Evolutionary conservation across 92 coral and sea anemone species (phyloP).

Genomic region (Zoanthus solanderi): DNA sequence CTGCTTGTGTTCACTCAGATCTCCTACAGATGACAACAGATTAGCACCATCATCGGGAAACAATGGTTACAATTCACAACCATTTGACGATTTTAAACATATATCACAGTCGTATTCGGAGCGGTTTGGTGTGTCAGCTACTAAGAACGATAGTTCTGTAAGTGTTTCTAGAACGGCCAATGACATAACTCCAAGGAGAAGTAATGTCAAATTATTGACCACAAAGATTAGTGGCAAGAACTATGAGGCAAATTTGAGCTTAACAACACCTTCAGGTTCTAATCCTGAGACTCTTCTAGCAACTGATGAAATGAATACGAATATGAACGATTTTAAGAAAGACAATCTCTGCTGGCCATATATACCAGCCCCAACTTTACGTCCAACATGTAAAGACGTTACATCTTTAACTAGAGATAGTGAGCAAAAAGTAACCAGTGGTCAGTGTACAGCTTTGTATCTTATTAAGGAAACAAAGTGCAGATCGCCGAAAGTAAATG

Average conservation of each 20-base stretch:
- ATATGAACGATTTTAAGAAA: not conserved
- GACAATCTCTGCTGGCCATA: not conserved
- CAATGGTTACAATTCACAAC: not conserved
- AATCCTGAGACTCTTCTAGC: not conserved
- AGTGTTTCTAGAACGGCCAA: not conserved
- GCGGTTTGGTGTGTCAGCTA: not conserved
- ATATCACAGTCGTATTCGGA: not conserved
- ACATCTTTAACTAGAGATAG: not conserved
- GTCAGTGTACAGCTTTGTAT: not conserved
- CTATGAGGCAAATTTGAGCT: not conserved
- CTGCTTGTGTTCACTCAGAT: not conserved
- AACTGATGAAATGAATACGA: not conserved
- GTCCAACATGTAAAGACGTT: not conserved
- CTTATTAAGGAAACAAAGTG: conserved; percentile 7
- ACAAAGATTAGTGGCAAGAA: not conserved
- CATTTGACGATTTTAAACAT: not conserved
- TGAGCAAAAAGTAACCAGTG: not conserved
- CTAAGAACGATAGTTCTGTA: not conserved
- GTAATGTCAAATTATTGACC: not conserved
- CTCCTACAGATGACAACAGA: not conserved
- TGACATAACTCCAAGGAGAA: not conserved
- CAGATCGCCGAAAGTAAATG: conserved; percentile 9
- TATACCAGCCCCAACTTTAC: not conserved
- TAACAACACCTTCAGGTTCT: not conserved
- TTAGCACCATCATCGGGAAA: not conserved